Base-by-base conservation (phyloP, 2,888 invertebrate genomes). In the Lepidocyrtoides sp. region DNA sequence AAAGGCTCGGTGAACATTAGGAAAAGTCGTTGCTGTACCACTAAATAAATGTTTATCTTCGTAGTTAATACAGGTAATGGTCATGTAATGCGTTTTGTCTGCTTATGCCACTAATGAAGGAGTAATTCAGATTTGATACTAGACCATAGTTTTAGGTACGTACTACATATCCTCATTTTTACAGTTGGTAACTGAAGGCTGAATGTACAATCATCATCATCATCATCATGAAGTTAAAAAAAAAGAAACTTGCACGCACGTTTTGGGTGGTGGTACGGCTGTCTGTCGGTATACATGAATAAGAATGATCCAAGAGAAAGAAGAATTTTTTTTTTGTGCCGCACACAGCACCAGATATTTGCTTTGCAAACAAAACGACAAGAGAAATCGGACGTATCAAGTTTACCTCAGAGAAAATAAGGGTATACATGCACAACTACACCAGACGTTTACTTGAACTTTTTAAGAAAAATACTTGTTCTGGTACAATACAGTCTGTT, bases 1-100 rank as follows among this genome's bases (percentile, higher is more conserved):
- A 54, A 54, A 54, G n/a, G 20, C 57, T 23, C 2, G 23, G 60
- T 4, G 32, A 10, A 57, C 41, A 75, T 72, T 86, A 86, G 23
- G 63, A 60, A 44, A 75, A 86, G 75, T 60, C 75, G 75, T 75
- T 60, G 23, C 44, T 60, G 75, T 48, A 75, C 85, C 60, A 75
- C 75, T 75, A 86, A 86, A 86, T 57, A 86, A 72, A 60, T 48
- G 41, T 60, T 69, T 72, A 84, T 72, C 23, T 57, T 44, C 10
- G 44, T 26, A 26, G n/a, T 85, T 86, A 86, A 87, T 87, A 66
- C 79, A 63, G 44, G 79, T 79, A 87, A 66, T 79, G 54, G 79
- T 79, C 63, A 17, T 72, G 72, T 60, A 86, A 86, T 86, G 75
- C n/a, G 32, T 36, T 51, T 84, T 44, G 32, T 48, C 20, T 29